Conservation (phyloP, 2,797 vertebrate genomes). For the Schizothorax lantsangensis region DNA sequence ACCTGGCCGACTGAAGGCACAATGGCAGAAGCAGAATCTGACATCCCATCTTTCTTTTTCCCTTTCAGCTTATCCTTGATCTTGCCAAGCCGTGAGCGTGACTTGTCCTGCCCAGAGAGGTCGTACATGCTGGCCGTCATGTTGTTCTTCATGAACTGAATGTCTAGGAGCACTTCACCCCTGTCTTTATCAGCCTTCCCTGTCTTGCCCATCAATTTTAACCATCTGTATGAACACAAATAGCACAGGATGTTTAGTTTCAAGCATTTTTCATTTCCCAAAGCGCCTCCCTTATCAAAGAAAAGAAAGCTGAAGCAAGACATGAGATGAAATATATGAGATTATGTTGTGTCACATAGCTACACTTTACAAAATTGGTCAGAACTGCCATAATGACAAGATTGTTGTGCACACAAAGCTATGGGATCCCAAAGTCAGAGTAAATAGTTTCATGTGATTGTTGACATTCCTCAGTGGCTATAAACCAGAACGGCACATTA, state of each 20-base stretch:
- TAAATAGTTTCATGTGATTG: conserved; percentile 8
- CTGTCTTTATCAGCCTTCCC: conserved; percentile 93
- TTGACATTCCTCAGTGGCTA: conserved; percentile 27
- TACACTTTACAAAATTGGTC: background rate
- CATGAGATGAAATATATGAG: background rate
- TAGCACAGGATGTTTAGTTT: conserved; percentile 25
- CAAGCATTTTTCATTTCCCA: background rate
- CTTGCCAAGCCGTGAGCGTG: conserved; percentile 89
- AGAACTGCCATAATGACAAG: background rate
- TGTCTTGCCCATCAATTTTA: conserved; percentile 86
- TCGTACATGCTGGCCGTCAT: conserved; percentile 98
- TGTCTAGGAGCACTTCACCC: conserved; percentile 91
- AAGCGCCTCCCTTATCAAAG: background rate
- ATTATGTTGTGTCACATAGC: background rate
- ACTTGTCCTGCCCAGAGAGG: conserved; percentile 87
- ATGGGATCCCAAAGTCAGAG: conserved; percentile 14
- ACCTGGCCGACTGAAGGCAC: conserved; percentile 77
- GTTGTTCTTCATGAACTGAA: conserved; percentile 94
- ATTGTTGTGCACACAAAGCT: background rate
- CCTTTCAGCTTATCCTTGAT: conserved; percentile 94
- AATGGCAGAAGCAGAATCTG: conserved; percentile 77
- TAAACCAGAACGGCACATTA: conserved; percentile 2
- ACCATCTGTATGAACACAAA: conserved; percentile 84
- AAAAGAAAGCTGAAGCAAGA: background rate
- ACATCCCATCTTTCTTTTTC: conserved; percentile 82